Percentiles rank a stretch among this genome's conserved stretches.
Evolutionary conservation across 2,888 invertebrate genomes (phyloP).

Genomic region (Pterostichus niger): DNA sequence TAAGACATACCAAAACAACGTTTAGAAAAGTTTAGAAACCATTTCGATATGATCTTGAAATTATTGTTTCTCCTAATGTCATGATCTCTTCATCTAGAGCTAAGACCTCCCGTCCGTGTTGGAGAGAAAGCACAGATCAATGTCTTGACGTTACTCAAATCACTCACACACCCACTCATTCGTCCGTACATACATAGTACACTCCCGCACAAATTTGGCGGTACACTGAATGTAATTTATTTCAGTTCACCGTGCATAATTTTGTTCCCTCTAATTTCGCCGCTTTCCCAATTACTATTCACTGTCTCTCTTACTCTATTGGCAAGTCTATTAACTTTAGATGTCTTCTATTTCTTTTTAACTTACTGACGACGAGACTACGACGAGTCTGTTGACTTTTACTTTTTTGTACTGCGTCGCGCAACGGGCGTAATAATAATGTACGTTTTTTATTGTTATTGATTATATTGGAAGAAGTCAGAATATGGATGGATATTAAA

Average conservation of each 20-base stretch:
- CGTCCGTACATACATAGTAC: constrained; percentile 2
- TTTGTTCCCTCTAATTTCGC: neutral
- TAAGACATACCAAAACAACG: constrained; percentile 9
- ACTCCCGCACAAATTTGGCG: neutral
- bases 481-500: constrained; percentile 42
- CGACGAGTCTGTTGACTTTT: constrained; percentile 5
- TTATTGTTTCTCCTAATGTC: constrained; percentile 42
- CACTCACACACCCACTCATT: constrained; percentile 18
- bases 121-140: constrained; percentile 37
- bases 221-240: constrained; percentile 5
- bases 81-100: constrained; percentile 55
- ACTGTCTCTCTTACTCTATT: too few species aligned
- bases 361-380: too few species aligned
- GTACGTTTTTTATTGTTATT: constrained; percentile 7
- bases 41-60: constrained; percentile 41
- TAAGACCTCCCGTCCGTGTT: constrained; percentile 19
- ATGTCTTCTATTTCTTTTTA: neutral
- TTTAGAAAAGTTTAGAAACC: constrained; percentile 21
- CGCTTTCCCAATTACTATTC: constrained; percentile 15
- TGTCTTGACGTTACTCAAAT: neutral
- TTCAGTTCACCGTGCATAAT: constrained; percentile 25
- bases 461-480: neutral
- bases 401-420: neutral
- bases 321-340: neutral
- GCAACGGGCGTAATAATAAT: neutral